These are phyloP conservation scores for Parascotia fuliginaria DNA, from an alignment of 2,888 invertebrate species.

Conservation along the genomic window DNA sequence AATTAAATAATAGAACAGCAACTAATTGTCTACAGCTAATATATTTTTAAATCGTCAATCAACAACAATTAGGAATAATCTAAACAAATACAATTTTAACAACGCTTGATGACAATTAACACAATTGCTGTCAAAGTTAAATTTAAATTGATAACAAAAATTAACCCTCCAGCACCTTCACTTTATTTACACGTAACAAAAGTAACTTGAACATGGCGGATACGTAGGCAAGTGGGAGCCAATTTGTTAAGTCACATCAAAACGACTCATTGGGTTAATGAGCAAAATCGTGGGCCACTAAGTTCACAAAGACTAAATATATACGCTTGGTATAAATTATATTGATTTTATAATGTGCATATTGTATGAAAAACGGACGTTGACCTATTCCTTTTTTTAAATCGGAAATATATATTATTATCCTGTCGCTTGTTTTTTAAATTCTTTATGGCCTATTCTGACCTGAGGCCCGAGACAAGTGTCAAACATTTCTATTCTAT, in stretches of 20 bases:
- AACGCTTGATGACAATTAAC: neutral
- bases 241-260: constrained; percentile 36
- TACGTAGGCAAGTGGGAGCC: constrained; percentile 17
- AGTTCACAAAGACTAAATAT: constrained; percentile 1
- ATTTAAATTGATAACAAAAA: neutral
- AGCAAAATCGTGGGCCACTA: constrained; percentile 18
- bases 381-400: no score
- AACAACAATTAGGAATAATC: no score
- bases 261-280: constrained; percentile 41
- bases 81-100: neutral
- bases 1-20: no score
- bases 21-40: no score
- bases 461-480: no score
- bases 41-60: neutral
- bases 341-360: no score
- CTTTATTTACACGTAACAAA: constrained; percentile 7
- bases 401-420: no score
- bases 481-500: no score
- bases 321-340: no score
- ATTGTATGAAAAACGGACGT: no score
- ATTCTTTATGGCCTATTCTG: no score
- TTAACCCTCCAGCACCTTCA: constrained; percentile 1
- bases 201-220: constrained; percentile 5
- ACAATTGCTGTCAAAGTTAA: neutral
- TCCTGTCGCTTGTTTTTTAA: no score